A percentile compares a stretch with the other conserved stretches of the same genome.
phyloP scores from a whole-genome alignment of 2,888 invertebrate genomes.

The Drosophila paramelanica region DNA sequence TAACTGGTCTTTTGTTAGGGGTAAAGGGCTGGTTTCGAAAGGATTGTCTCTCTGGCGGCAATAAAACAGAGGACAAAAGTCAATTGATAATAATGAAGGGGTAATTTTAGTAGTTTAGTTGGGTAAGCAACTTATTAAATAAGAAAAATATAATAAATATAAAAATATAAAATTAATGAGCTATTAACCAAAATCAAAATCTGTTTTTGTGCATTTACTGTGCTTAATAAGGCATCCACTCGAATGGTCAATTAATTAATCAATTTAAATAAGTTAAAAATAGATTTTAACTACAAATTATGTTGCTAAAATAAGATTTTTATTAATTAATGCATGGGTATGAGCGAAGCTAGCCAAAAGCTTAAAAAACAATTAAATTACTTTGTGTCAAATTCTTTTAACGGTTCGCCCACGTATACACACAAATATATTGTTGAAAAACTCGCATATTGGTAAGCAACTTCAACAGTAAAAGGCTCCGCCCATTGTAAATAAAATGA shows the following conservation, averaged over 20 bases:
- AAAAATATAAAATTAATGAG: not conserved
- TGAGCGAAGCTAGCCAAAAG: not conserved
- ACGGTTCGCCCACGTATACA: constrained; percentile 7
- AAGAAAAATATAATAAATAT: not conserved
- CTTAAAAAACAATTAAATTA: constrained; percentile 24
- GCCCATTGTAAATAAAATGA: constrained; percentile 72
- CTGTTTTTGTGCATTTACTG: too few relatives aligned
- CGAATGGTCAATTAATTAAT: not conserved
- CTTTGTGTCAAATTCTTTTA: constrained; percentile 9
- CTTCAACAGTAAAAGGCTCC: constrained; percentile 59
- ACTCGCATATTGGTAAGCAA: constrained; percentile 9
- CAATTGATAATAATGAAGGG: constrained; percentile 50
- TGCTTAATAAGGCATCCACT: not conserved
- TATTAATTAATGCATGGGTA: not conserved
- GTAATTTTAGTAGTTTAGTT: constrained; percentile 24
- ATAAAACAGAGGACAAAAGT: constrained; percentile 43
- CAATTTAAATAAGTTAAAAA: not conserved
- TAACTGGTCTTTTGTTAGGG: constrained; percentile 53
- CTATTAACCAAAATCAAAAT: not conserved
- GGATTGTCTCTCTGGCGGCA: constrained; percentile 14
- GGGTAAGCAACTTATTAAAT: not conserved
- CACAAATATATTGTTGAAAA: constrained; percentile 3
- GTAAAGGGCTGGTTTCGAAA: constrained; percentile 17
- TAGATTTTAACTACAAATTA: not conserved
- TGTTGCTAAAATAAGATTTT: not conserved